Evolutionary conservation across 1,140 invertebrate genomes (phyloP), one percentile per base, ranked within the genome.

Genomic region (Ephestia elutella): DNA sequence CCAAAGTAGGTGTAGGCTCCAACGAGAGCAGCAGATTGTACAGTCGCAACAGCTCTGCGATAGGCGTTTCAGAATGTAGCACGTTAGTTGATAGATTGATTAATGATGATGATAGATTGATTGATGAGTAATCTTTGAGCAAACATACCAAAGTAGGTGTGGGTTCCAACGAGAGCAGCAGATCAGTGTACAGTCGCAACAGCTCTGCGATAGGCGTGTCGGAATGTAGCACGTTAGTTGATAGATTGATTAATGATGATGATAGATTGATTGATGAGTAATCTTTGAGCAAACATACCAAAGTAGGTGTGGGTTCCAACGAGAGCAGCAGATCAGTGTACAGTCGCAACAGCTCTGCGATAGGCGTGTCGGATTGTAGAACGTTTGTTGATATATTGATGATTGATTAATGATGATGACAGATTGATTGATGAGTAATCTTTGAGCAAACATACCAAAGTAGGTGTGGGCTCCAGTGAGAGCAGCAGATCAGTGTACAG

Each of bases 261-360:
- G 8, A 28, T 28, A 48, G 7, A 10, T n/a, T 28, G 8, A 28
- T 5, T 28, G 25, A 28, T n/a, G n/a, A n/a, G n/a, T n/a, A n/a
- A n/a, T n/a, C n/a, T n/a, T n/a, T n/a, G n/a, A n/a, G 21, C 7
- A 7, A 15, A 44, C 38, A 65, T 30, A 83, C 83, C 68, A 83
- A 83, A 19, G 66, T 76, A 0, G 80, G 80, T 0, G 81, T 70
- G 0, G 84, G 84, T 9, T 85, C 82, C 58, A 87, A 55, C 0
- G 82, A 81, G 0, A 75, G 68, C 38, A 87, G 58, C 5, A 87
- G 18, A 15, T 85, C 82, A 0, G 84, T 85, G 57, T 84, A 78
- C 0, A 87, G 67, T 5, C 71, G 63, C 5, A 85, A 54, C 53
- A 87, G 57, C 49, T 87, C 84, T 0, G 69, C 58, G 0, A 84